phyloP scores from a whole-genome alignment of 2,113 vertebrate genomes.

The Vidua macroura region DNA sequence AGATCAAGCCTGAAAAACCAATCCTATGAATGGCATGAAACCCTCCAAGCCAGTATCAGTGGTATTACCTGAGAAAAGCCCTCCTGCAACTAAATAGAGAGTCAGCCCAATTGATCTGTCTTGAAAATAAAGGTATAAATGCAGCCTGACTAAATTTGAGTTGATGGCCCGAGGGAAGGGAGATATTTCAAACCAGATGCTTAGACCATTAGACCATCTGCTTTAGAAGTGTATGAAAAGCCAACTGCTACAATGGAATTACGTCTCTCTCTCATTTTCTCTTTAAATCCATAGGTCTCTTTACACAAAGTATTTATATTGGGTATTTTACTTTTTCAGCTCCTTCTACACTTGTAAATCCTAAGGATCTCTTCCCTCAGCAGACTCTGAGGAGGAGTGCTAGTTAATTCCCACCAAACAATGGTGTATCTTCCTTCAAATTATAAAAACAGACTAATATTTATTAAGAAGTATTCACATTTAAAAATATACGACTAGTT shows the following conservation, averaged over 20 bases:
- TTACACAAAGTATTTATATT: background rate
- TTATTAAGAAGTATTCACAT: background rate
- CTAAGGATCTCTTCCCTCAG: background rate
- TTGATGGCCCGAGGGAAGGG: slow-evolving; percentile 35
- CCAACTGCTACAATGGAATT: slow-evolving; percentile 9
- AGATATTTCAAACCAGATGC: slow-evolving; percentile 60
- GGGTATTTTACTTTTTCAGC: background rate
- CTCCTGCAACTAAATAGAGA: background rate
- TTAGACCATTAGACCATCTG: slow-evolving; percentile 56
- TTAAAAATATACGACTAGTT: background rate
- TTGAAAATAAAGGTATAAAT: slow-evolving; percentile 39
- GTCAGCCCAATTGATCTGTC: background rate
- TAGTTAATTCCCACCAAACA: background rate
- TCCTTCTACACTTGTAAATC: background rate
- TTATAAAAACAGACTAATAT: background rate
- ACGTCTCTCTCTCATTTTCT: background rate
- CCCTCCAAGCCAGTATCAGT: background rate
- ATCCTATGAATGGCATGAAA: background rate
- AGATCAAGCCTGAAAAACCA: background rate
- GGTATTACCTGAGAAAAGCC: background rate
- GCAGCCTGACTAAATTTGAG: slow-evolving; percentile 27
- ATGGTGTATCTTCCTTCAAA: background rate
- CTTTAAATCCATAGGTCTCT: background rate
- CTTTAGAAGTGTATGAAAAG: background rate
- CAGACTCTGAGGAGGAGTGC: background rate